Evolutionary conservation across 2,888 invertebrate species (phyloP), one percentile per base, ranked within the genome.

Genomic region (Phortica okadai): DNA sequence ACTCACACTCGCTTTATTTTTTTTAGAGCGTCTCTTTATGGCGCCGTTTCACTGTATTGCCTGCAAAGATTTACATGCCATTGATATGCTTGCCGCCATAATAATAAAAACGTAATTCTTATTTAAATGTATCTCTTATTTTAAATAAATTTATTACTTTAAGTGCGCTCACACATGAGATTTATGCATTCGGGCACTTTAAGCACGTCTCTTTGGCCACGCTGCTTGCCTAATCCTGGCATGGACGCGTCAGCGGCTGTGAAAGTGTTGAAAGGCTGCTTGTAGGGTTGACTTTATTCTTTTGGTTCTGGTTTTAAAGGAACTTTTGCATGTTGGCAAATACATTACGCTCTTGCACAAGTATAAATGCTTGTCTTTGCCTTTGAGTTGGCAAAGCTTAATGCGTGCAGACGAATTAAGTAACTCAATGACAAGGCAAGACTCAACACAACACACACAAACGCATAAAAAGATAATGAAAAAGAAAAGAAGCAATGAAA

Each of bases 71-170:
- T 7, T 64, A 14, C 80, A 76, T 42, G 56, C 62, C 33, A 56
- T 66, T 78, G 81, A 81, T 81, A 82, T 83, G 78, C 74, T 72
- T 72, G 70, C 54, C 16, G 70, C 50, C 14, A 14, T 14, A 14
- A 50, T 14, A 50, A 8, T 50, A 11, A 8, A 50, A 14, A 14
- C 50, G 50, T 50, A 50, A 74, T 81, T 84, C 83, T 80, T 82
- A 85, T 85, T 85, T 85, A 83, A 84, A 86, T 85, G 14, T 8
- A 8, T 6, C 50, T 14, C 10, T 14, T 50, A 33, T 50, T 50
- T 50, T 50, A 62, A 62, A 8, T 7, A 86, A 85, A 85, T 85
- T 86, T 85, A 85, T 85, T 81, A 83, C 87, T 86, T 85, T 85
- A 86, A 85, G 85, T 86, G 85, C 87, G 25, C 21, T 21, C 10